These are phyloP conservation scores for Epinephelus cyanopodus DNA, from an alignment of 2,113 vertebrate genomes.

Conservation along the genomic window DNA sequence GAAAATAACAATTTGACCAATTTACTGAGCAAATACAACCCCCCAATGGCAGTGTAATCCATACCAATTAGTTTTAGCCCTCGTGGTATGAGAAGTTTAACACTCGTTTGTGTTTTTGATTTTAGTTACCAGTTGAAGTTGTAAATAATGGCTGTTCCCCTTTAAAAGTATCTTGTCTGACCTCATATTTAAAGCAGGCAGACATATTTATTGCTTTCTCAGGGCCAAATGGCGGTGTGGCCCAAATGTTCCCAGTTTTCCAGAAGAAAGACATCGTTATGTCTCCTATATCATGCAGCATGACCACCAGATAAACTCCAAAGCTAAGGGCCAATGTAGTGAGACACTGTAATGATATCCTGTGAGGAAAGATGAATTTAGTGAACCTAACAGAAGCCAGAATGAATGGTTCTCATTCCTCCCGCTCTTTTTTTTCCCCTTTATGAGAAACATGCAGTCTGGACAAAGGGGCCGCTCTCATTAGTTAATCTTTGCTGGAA, in stretches of 20 bases:
- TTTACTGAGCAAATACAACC: constrained; percentile 26
- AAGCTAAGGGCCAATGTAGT: constrained; percentile 22
- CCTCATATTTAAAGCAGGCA: constrained; percentile 5
- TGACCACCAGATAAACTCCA: constrained; percentile 44
- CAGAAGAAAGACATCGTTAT: constrained; percentile 19
- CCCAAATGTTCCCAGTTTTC: background rate
- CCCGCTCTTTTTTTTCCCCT: background rate
- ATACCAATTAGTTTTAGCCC: background rate
- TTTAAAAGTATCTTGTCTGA: constrained; percentile 31
- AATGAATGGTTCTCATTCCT: constrained; percentile 44
- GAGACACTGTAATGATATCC: constrained; percentile 50
- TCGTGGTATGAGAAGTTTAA: background rate
- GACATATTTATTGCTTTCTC: constrained; percentile 30
- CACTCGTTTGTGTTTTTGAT: background rate
- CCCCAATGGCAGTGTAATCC: constrained; percentile 9
- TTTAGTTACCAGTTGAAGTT: background rate
- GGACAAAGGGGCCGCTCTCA: constrained; percentile 38
- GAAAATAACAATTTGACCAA: constrained; percentile 41
- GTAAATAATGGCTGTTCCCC: constrained; percentile 2
- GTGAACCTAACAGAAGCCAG: constrained; percentile 53
- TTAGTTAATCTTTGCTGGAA: constrained; percentile 51
- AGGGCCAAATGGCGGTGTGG: background rate
- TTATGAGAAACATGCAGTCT: constrained; percentile 51
- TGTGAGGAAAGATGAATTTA: constrained; percentile 56
- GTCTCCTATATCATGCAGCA: constrained; percentile 26